Evolutionary conservation across 2,113 vertebrate genomes (phyloP).

Genomic region (Entelurus aequoreus): DNA sequence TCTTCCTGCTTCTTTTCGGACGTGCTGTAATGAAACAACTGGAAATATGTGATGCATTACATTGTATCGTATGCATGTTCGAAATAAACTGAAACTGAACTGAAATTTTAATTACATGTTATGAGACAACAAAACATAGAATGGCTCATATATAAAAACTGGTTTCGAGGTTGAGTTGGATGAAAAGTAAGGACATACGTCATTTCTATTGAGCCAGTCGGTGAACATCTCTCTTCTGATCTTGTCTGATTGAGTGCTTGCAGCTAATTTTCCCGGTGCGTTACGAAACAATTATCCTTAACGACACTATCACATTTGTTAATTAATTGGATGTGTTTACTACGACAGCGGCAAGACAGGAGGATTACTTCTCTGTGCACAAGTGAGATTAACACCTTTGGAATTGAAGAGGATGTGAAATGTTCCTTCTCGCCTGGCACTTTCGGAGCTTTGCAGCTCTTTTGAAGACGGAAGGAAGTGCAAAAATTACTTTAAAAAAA

Average conservation of each 20-base stretch:
- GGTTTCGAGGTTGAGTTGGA: constrained; percentile 10
- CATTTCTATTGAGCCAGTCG: constrained; percentile 48
- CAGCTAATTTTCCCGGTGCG: constrained; percentile 61
- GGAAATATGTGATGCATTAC: too few relatives aligned
- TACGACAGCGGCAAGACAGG: constrained; percentile 50
- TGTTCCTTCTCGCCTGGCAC: background rate
- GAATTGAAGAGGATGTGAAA: constrained; percentile 24
- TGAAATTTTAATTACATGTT: too few relatives aligned
- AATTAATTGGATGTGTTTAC: constrained; percentile 74
- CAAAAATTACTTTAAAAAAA: background rate
- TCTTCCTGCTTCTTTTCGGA: too few relatives aligned
- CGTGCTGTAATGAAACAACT: too few relatives aligned
- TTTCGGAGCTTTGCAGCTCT: constrained; percentile 9
- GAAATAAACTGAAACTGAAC: too few relatives aligned
- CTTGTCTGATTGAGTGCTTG: constrained; percentile 36
- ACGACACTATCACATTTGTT: constrained; percentile 74
- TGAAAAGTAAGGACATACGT: constrained; percentile 41
- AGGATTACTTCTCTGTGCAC: constrained; percentile 35
- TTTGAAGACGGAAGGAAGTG: constrained; percentile 23
- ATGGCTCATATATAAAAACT: constrained; percentile 1
- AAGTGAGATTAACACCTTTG: constrained; percentile 33
- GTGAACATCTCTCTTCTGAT: constrained; percentile 49
- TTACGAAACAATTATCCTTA: constrained; percentile 77
- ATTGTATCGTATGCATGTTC: too few relatives aligned
- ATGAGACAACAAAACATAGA: too few relatives aligned